phyloP scores from a whole-genome alignment of 2,888 invertebrate species.

The Tipula confusa region DNA sequence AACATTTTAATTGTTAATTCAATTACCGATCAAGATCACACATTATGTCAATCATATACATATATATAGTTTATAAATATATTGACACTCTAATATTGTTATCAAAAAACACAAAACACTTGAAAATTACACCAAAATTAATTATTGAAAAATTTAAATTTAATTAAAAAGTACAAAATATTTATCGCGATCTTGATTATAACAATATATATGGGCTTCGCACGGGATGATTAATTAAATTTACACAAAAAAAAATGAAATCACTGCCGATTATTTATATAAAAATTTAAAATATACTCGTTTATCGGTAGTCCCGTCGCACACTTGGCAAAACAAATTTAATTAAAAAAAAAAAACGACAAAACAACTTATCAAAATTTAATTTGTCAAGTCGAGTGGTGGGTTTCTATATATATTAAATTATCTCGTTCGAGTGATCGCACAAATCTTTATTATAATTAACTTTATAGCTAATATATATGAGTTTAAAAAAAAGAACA shows the following conservation, averaged over 20 bases:
- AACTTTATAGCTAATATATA: background rate
- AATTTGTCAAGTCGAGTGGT: background rate
- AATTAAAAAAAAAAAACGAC: background rate
- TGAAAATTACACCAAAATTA: background rate
- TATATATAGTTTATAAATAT: background rate
- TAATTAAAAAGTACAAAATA: background rate
- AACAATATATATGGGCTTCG: background rate
- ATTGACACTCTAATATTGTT: too few species aligned
- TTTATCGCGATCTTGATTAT: background rate
- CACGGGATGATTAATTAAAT: background rate
- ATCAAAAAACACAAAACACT: background rate
- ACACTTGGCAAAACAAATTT: background rate
- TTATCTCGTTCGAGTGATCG: too few species aligned
- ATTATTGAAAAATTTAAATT: background rate
- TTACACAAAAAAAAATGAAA: background rate
- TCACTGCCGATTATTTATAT: background rate
- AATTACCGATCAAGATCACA: background rate
- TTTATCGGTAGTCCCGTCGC: slow-evolving; percentile 13
- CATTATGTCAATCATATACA: background rate
- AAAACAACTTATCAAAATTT: slow-evolving; percentile 1
- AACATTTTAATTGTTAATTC: background rate
- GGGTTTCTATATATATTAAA: background rate
- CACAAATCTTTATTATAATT: background rate
- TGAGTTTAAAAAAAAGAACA: background rate
- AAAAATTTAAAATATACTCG: background rate